Percentiles rank a stretch among this genome's conserved stretches.
phyloP scores from a whole-genome alignment of 1,140 invertebrate species.

The Mya arenaria region DNA sequence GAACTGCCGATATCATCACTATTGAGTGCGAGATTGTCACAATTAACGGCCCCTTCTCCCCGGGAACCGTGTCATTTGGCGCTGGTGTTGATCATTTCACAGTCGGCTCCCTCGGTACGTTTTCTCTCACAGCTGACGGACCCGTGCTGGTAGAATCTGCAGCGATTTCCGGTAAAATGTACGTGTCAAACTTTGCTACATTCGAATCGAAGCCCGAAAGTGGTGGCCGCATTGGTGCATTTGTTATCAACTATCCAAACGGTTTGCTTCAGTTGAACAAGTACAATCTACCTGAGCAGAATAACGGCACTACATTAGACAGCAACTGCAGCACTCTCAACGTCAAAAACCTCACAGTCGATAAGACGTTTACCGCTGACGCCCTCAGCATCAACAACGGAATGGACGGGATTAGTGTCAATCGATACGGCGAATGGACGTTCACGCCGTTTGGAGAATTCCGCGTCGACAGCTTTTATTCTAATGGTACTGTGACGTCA shows the following conservation, averaged over 20 bases:
- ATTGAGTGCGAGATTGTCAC: conserved; percentile 66
- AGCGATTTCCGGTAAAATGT: conserved; percentile 62
- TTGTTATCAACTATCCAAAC: conserved; percentile 54
- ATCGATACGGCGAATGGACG: conserved; percentile 37
- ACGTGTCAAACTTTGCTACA: conserved; percentile 59
- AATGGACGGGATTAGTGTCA: conserved; percentile 57
- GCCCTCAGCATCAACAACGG: conserved; percentile 45
- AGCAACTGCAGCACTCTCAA: conserved; percentile 55
- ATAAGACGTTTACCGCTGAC: conserved; percentile 53
- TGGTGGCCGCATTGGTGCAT: conserved; percentile 48
- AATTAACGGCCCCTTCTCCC: conserved; percentile 64
- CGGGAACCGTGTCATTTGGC: conserved; percentile 60
- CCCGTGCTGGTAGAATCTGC: conserved; percentile 61
- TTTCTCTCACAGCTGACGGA: conserved; percentile 56
- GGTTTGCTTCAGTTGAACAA: conserved; percentile 59
- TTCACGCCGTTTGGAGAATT: conserved; percentile 55
- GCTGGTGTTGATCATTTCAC: conserved; percentile 36
- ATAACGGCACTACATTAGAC: background rate
- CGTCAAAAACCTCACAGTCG: conserved; percentile 52
- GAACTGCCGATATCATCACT: conserved; percentile 51
- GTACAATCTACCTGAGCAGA: conserved; percentile 18
- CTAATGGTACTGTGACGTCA: conserved; percentile 62
- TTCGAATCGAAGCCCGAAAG: conserved; percentile 58
- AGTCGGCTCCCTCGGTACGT: conserved; percentile 57
- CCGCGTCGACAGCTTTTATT: conserved; percentile 46